These are phyloP conservation scores for Passer domesticus DNA, from an alignment of 2,113 vertebrate genomes.

Conservation along the genomic window DNA sequence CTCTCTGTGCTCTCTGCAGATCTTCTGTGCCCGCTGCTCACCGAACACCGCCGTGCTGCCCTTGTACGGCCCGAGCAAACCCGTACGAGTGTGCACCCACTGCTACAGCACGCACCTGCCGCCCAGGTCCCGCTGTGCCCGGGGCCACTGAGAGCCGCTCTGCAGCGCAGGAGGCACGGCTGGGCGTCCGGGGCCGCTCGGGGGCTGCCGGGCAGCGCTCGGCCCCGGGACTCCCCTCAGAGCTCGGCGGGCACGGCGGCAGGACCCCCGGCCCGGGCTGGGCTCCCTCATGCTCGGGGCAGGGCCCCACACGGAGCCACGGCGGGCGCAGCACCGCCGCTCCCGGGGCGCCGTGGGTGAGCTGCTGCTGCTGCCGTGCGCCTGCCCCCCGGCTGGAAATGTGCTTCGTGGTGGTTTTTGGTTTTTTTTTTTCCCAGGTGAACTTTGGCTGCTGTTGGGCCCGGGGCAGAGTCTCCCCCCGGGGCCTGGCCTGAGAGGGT, in stretches of 20 bases:
- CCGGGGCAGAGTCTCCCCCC: conserved; percentile 25
- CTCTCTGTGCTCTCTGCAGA: conserved; percentile 7
- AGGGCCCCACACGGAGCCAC: neutral
- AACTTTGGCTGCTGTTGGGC: conserved; percentile 43
- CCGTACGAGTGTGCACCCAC: conserved; percentile 72
- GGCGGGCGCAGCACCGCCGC: neutral
- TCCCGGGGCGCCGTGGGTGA: neutral
- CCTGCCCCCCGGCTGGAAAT: neutral
- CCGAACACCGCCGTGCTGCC: conserved; percentile 37
- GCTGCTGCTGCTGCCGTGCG: neutral
- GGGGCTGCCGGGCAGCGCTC: neutral
- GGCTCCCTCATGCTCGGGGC: neutral
- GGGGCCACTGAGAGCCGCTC: neutral
- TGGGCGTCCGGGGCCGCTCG: accelerated
- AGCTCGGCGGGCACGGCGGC: neutral
- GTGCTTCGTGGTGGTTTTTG: neutral
- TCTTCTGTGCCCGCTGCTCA: conserved; percentile 77
- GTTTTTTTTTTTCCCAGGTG: neutral
- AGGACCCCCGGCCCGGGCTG: neutral
- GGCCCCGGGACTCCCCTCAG: neutral
- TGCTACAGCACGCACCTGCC: conserved; percentile 65
- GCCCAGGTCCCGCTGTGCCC: neutral
- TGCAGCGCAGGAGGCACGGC: accelerated
- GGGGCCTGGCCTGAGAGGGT: neutral
- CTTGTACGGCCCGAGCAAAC: conserved; percentile 35